phyloP scores from a whole-genome alignment of 2,797 vertebrate species.

The Molothrus ater region DNA sequence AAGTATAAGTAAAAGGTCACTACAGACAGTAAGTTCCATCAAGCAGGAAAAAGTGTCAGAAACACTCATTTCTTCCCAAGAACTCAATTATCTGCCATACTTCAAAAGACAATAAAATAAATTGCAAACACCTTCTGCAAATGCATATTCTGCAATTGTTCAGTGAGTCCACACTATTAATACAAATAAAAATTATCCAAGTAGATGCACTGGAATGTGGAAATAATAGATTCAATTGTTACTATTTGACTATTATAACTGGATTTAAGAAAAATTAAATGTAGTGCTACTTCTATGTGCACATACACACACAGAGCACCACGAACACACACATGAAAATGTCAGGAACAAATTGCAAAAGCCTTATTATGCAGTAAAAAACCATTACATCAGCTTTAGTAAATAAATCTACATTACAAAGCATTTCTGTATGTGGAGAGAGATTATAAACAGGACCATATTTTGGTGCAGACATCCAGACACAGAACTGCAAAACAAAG shows the following conservation, averaged over 20 bases:
- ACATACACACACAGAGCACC: neutral
- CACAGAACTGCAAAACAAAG: neutral
- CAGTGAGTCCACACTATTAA: neutral
- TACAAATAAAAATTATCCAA: neutral
- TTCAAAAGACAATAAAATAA: neutral
- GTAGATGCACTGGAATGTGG: neutral
- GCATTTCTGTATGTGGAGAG: neutral
- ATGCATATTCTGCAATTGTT: neutral
- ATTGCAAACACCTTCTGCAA: neutral
- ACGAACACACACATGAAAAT: neutral
- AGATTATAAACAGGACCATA: neutral
- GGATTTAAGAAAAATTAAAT: neutral
- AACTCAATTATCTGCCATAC: neutral
- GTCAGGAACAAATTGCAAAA: neutral
- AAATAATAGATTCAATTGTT: neutral
- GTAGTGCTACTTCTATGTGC: neutral
- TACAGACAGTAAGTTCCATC: neutral
- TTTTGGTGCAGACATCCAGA: neutral
- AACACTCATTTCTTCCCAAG: neutral
- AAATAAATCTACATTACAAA: neutral
- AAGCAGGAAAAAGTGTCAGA: neutral
- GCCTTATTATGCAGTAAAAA: neutral
- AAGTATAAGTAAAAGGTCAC: neutral
- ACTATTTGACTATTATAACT: neutral
- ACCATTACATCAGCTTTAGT: neutral